Evolutionary conservation across 2,113 vertebrate species (phyloP).

Genomic region (Otus sunia): DNA sequence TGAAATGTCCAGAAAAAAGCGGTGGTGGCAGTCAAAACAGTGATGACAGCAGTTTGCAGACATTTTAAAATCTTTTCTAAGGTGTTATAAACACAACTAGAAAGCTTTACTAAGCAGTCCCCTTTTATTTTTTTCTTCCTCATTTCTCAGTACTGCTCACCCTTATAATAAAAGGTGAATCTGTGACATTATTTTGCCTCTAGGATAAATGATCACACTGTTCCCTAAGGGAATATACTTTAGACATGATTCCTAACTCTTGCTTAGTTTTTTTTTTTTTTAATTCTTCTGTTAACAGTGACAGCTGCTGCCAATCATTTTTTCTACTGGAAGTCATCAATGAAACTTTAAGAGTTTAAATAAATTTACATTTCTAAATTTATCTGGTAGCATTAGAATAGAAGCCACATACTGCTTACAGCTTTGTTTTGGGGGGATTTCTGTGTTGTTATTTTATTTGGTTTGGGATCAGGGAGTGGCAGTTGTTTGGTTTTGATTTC

Average conservation of each 20-base stretch:
- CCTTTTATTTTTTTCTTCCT: background rate
- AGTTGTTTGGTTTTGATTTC: background rate
- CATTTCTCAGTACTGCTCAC: background rate
- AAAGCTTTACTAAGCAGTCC: background rate
- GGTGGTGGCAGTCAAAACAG: background rate
- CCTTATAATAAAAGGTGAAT: background rate
- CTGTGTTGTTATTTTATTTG: background rate
- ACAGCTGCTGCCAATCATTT: background rate
- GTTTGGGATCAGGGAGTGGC: background rate
- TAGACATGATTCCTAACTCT: background rate
- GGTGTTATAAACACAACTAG: background rate
- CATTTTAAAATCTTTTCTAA: background rate
- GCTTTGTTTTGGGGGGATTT: accelerated
- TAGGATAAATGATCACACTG: background rate
- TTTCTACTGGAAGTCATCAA: background rate
- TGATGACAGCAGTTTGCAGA: background rate
- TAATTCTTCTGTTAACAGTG: background rate
- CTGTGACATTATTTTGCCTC: background rate
- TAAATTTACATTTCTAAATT: background rate
- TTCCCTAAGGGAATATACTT: background rate
- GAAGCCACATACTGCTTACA: background rate
- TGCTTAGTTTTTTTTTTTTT: background rate
- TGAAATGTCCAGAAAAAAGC: background rate
- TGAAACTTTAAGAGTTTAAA: background rate
- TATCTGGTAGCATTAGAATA: background rate